Evolutionary conservation across 1,140 invertebrate genomes (phyloP), one percentile per base, ranked within the genome.

Genomic region (Antheraea pernyi): DNA sequence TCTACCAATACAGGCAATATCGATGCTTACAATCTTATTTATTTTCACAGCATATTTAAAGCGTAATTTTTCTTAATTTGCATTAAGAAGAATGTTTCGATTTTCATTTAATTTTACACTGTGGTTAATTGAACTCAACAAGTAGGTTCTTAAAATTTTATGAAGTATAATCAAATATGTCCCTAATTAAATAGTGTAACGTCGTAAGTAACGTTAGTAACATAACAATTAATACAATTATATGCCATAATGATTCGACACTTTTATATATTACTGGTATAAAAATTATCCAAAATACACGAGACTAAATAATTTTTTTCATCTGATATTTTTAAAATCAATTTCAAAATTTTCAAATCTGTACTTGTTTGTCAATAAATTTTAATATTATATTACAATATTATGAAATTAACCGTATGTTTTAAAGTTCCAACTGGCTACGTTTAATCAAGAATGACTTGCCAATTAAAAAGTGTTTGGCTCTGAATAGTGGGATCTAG

Each of bases 381-480:
- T 53, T 13, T 10, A 53, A 53, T 53, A 13, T 53, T 6, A 13
- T 16, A 53, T 11, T 53, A 13, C 46, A 53, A 53, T 53, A 13
- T 61, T 61, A 30, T 30, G 19, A 3, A 61, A 61, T 30, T 61
- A 22, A 61, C 59, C 10, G 30, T 16, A 53, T 53, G 9, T 61
- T n/a, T 61, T 36, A 22, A 61, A 36, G 19, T 22, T 36, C 5
- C 13, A 61, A 61, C 60, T 30, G 60, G 60, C 60, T 36, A 5
- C 19, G 60, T 67, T 70, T 68, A 74, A 74, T 74, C 72, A 74
- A 71, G 69, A 65, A 74, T 71, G 67, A 59, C 62, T 67, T 80
- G 81, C 81, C 81, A 83, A 83, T 83, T 83, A 83, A 80, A 71
- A 80, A 79, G 70, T 76, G 75, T 72, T 61, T 67, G 73, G 69